Evolutionary conservation across 2,113 vertebrate species (phyloP).

Genomic region (Anser brachyrhynchus): DNA sequence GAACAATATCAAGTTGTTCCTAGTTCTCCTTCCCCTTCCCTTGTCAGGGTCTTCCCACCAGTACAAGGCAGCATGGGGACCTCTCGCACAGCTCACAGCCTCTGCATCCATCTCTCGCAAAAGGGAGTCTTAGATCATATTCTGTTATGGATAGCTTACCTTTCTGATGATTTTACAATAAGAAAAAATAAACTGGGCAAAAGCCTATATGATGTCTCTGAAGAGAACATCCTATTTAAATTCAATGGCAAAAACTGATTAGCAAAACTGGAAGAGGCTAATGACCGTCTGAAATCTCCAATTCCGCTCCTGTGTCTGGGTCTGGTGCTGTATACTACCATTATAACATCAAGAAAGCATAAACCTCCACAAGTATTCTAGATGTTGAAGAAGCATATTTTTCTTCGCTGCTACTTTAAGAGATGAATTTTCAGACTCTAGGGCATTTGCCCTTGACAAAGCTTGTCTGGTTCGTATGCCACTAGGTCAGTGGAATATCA

Average conservation of each 20-base stretch:
- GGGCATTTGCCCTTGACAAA: slow-evolving; percentile 64
- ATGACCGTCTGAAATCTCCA: neutral
- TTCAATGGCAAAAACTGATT: neutral
- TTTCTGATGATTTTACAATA: neutral
- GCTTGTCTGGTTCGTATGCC: slow-evolving; percentile 37
- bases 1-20: neutral
- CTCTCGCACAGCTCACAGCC: neutral
- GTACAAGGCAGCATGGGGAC: neutral
- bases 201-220: neutral
- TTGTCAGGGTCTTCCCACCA: neutral
- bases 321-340: neutral
- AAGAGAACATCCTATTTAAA: neutral
- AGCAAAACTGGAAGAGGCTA: neutral
- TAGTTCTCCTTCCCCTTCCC: neutral
- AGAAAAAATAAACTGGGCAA: neutral
- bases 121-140: neutral
- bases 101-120: neutral
- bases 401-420: slow-evolving; percentile 3
- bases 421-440: slow-evolving; percentile 46
- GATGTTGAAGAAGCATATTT: neutral
- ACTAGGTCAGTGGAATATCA: slow-evolving; percentile 67
- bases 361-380: neutral
- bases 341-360: neutral
- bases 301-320: neutral
- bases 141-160: neutral